phyloP scores from a whole-genome alignment of 2,797 vertebrate genomes.

The Fistularia tabacaria region DNA sequence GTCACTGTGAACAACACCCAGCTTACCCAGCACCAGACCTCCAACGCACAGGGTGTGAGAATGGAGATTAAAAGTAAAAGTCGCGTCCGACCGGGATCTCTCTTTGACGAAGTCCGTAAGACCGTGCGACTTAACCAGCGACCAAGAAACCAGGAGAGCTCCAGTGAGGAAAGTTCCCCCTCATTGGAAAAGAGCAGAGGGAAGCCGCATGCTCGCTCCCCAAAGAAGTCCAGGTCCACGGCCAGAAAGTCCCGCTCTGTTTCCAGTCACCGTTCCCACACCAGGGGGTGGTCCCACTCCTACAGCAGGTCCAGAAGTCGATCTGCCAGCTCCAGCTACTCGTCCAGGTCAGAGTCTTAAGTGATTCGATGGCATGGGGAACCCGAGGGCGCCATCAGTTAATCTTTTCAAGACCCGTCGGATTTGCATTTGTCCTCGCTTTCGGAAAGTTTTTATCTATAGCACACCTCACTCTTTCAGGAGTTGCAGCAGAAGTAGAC shows the following conservation, averaged over 20 bases:
- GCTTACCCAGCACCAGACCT: constrained; percentile 53
- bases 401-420: too few relatives aligned
- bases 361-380: not conserved
- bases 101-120: constrained; percentile 97
- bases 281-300: constrained; percentile 75
- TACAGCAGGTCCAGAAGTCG: constrained; percentile 85
- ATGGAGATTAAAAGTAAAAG: constrained; percentile 97
- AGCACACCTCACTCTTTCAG: constrained; percentile 57
- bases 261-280: constrained; percentile 82
- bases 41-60: constrained; percentile 80
- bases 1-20: constrained; percentile 52
- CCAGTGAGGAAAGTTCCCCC: constrained; percentile 86
- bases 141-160: constrained; percentile 92
- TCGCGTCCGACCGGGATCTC: constrained; percentile 89
- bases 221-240: constrained; percentile 80
- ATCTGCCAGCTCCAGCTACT: constrained; percentile 86
- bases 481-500: constrained; percentile 87
- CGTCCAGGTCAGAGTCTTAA: constrained; percentile 78
- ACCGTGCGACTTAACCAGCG: constrained; percentile 91
- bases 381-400: too few relatives aligned
- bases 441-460: too few relatives aligned
- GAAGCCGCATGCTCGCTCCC: constrained; percentile 75
- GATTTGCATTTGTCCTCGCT: too few relatives aligned
- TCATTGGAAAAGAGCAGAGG: constrained; percentile 72
- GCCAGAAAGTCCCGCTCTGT: constrained; percentile 84